Evolutionary conservation across 2,888 invertebrate genomes (phyloP), one percentile per base, ranked within the genome.

Genomic region (Rambutsinella grinnellia): DNA sequence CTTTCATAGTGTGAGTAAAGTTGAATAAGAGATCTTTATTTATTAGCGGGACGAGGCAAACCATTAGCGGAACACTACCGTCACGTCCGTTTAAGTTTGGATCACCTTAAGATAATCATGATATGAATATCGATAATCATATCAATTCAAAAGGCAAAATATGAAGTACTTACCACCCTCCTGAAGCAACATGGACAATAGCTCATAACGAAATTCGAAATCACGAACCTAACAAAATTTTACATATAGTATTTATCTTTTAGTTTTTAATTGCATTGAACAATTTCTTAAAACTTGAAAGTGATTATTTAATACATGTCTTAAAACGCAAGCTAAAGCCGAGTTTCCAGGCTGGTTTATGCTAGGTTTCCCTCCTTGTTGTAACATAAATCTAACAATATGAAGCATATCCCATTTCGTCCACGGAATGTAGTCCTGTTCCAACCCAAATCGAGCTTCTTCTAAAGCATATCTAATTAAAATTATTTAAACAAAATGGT

Each of bases 1-100:
- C 92, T 89, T 92, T 92, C 91, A 92, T 92, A 80, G 90, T 91
- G 86, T 92, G 92, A 3, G 92, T 92, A 85, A 92, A 91, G 85
- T 91, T 90, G 85, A 92, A 91, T 58, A 92, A 86, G 58, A 92
- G 91, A 86, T 92, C 92, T 85, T 92, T 92, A 85, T 93, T 92
- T 71, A 93, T 91, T 36, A 93, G 87, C 54, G 92, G 92, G 69
- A 93, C 92, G 70, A 93, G 87, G 84, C 93, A 90, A 27, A 93
- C 91, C 90, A 93, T 92, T 70, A 93, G 89, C 13, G 93, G 92
- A 61, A 91, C 91, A 47, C 91, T 91, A 21, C 92, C 92, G 86
- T 92, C 92, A 23, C 92, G 87, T 3, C 92, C 92, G 51, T 74
- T 74, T 21, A 78, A n/a, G 62, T 78, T 78, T 15, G 78, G 78